phyloP scores from a whole-genome alignment of 2,797 vertebrate genomes.

The Heliangelus exortis region DNA sequence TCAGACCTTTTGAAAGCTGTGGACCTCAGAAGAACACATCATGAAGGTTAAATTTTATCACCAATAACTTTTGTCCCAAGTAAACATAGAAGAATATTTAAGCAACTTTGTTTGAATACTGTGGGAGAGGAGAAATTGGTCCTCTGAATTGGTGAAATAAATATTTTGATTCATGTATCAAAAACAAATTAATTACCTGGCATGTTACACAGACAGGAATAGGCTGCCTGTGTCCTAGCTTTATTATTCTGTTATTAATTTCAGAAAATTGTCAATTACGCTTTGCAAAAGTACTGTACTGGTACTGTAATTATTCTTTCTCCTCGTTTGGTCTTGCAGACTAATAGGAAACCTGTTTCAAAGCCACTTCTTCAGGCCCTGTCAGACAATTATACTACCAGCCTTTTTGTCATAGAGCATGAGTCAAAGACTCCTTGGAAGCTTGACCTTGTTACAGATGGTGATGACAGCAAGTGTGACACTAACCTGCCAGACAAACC shows the following conservation, averaged over 20 bases:
- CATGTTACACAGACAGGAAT: not conserved
- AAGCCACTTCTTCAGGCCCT: not conserved
- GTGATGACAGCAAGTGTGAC: not conserved
- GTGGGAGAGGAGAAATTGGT: not conserved
- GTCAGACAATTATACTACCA: conserved; percentile 71
- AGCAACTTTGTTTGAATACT: not conserved
- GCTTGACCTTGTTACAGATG: not conserved
- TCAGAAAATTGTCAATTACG: not conserved
- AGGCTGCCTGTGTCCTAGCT: not conserved
- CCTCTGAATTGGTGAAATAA: not conserved
- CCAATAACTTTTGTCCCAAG: not conserved
- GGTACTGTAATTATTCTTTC: not conserved
- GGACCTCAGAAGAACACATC: not conserved
- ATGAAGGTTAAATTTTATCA: not conserved
- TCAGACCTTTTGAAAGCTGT: not conserved
- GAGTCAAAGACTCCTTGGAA: conserved; percentile 8
- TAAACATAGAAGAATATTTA: not conserved
- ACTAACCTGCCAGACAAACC: not conserved
- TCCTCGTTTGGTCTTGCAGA: not conserved
- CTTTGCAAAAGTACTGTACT: not conserved
- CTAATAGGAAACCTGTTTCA: conserved; percentile 1
- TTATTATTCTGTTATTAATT: not conserved
- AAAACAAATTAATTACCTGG: not conserved
- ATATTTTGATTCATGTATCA: not conserved
- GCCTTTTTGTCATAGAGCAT: conserved; percentile 74